phyloP scores from a whole-genome alignment of 2,888 invertebrate species.

The Hypomecis atomaria region DNA sequence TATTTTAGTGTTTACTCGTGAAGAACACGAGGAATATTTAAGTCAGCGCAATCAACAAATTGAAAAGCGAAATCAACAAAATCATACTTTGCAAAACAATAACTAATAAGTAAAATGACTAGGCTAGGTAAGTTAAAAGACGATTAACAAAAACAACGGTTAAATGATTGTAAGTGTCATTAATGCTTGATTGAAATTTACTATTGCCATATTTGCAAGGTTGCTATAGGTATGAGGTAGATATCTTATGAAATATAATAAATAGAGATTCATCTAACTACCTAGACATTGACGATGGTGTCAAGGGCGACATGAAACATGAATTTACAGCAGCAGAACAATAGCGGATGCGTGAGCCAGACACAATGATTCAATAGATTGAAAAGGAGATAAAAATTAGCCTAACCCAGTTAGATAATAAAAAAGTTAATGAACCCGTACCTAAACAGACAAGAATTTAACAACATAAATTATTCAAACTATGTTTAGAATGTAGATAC shows the following conservation, averaged over 20 bases:
- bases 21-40: conserved; percentile 13
- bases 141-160: no score
- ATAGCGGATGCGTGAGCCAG: conserved; percentile 31
- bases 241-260: not conserved
- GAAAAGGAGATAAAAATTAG: conserved; percentile 46
- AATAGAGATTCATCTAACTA: conserved; percentile 6
- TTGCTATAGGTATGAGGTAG: not conserved
- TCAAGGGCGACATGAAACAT: conserved; percentile 36
- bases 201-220: not conserved
- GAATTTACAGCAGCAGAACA: conserved; percentile 31
- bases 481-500: conserved; percentile 22
- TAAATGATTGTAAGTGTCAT: no score
- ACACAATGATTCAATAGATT: conserved; percentile 39
- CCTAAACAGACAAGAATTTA: conserved; percentile 21
- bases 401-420: conserved; percentile 43
- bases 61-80: no score
- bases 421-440: conserved; percentile 49
- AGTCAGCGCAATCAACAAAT: not conserved
- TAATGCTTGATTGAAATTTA: no score
- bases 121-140: no score
- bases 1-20: conserved; percentile 20
- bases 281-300: conserved; percentile 24
- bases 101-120: no score
- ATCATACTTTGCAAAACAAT: no score
- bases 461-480: conserved; percentile 15